phyloP scores from a whole-genome alignment of 2,888 invertebrate genomes.

The Torymus tubicola region DNA sequence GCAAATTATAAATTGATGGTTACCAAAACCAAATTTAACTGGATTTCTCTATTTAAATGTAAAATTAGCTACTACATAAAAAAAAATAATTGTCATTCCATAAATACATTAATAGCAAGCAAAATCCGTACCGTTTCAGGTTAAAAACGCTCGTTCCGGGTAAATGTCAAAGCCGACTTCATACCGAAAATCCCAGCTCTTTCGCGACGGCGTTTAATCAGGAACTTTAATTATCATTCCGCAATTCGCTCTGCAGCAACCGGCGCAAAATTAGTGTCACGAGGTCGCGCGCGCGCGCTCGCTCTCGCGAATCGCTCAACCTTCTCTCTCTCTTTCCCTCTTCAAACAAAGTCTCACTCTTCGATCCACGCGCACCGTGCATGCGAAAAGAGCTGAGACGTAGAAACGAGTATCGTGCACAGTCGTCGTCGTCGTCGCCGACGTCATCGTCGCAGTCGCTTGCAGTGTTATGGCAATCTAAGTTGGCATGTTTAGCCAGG shows the following conservation, averaged over 20 bases:
- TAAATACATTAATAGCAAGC: too few species aligned
- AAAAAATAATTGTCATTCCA: too few species aligned
- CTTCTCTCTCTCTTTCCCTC: neutral
- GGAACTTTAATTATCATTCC: constrained; percentile 11
- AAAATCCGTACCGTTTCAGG: too few species aligned
- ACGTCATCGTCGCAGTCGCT: constrained; percentile 12
- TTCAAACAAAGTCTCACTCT: constrained; percentile 30
- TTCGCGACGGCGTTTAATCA: neutral
- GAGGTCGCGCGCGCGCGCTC: constrained; percentile 14
- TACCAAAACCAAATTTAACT: too few species aligned
- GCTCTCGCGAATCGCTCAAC: constrained; percentile 8
- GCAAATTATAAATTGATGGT: too few species aligned
- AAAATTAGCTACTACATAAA: too few species aligned
- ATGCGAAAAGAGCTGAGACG: too few species aligned
- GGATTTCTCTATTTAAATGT: too few species aligned
- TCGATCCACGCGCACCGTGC: neutral
- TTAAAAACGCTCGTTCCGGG: too few species aligned
- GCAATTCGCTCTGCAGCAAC: neutral
- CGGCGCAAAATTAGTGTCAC: constrained; percentile 36
- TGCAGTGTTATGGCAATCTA: constrained; percentile 70
- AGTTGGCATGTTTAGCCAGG: constrained; percentile 72
- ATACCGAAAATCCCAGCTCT: too few species aligned
- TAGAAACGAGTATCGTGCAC: too few species aligned
- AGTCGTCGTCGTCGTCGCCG: constrained; percentile 1
- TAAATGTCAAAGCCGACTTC: too few species aligned